Evolutionary conservation across 2,888 invertebrate species (phyloP), one percentile per base, ranked within the genome.

Genomic region (Apamea monoglypha): DNA sequence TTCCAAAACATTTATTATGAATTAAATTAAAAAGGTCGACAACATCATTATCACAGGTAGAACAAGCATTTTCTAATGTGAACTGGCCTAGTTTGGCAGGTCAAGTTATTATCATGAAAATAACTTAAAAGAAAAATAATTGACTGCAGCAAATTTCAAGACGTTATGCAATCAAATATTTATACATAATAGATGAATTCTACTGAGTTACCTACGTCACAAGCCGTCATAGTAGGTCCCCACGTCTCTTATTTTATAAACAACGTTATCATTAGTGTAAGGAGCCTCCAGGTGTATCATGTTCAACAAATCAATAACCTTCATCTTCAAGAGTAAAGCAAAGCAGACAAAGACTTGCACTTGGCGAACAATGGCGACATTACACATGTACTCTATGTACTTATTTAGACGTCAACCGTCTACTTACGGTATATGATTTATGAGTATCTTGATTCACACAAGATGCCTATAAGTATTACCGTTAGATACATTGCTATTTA

Each of bases 291-390:
- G 63, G 64, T 80, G 74, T 81, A 79, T 70, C 76, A 74, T 80
- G 80, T 84, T 74, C 47, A 70, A 50, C 71, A 67, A 82, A 75
- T 81, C 85, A 78, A 80, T 85, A 88, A 85, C 88, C 89, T 89
- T 89, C 80, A 83, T 85, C 82, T 87, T 83, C 78, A 82, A 83
- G 82, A 80, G 76, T 82, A 82, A 81, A 76, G 67, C 68, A 81
- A 85, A 80, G 61, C 76, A 82, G 81, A 89, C 89, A 89, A 88
- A 90, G 82, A 81, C 78, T 80, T 74, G 74, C 82, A 83, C 79
- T 85, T 80, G 61, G 63, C 64, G 80, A 82, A 89, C 89, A 89
- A 89, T 89, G 82, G 85, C 73, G 84, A 81, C 80, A 90, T 90
- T 81, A 86, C 82, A 89, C 78, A 80, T 79, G 78, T 89, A 85